Conservation (phyloP, 2,113 vertebrate species). For the Podarcis muralis region DNA sequence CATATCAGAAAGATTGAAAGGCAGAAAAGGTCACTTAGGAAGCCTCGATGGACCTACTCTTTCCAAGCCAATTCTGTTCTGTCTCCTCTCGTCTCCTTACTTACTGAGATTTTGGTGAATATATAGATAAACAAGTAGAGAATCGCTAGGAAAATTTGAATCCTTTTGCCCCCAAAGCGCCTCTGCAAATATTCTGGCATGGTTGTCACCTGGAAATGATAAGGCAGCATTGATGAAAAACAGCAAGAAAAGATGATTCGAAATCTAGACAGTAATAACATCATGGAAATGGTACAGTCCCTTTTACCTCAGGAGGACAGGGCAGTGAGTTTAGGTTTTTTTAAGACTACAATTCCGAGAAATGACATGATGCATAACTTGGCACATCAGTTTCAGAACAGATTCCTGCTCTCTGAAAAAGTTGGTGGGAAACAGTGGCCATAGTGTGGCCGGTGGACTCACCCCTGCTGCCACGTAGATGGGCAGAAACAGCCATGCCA, state of each 20-base stretch:
- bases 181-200: constrained; percentile 93
- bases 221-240: accelerated
- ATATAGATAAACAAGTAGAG: constrained; percentile 97
- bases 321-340: too few relatives aligned
- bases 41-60: background rate
- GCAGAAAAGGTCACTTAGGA: background rate
- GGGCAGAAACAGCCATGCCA: constrained; percentile 95
- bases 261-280: too few relatives aligned
- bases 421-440: background rate
- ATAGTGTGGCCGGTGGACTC: constrained; percentile 31
- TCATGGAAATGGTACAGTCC: too few relatives aligned
- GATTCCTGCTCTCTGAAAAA: background rate
- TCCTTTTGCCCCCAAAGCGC: constrained; percentile 91
- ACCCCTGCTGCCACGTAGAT: constrained; percentile 94
- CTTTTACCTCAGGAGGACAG: too few relatives aligned
- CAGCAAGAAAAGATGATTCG: background rate
- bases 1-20: background rate
- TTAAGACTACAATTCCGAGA: too few relatives aligned
- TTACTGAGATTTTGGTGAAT: constrained; percentile 98
- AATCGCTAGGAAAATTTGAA: constrained; percentile 86
- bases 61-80: background rate
- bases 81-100: constrained; percentile 34
- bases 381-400: too few relatives aligned
- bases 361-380: too few relatives aligned
- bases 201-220: constrained; percentile 84